Evolutionary conservation across 2,888 invertebrate genomes (phyloP).

Genomic region (Folsomia manolachei): DNA sequence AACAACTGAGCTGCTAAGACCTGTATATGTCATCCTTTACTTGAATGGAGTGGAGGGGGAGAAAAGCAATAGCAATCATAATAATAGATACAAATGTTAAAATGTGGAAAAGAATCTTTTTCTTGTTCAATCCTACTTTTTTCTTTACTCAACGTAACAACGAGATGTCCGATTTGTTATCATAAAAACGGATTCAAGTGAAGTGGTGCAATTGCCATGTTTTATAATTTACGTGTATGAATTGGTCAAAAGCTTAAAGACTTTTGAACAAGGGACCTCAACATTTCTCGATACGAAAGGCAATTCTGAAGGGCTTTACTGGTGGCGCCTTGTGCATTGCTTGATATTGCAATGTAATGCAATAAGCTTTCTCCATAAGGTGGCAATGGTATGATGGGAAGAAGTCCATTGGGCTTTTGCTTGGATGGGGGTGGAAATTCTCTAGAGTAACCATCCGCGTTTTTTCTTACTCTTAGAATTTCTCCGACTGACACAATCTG

Average conservation of each 20-base stretch:
- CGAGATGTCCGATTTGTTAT: too few species aligned
- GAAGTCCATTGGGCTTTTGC: not conserved
- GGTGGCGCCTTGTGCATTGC: slow-evolving; percentile 5
- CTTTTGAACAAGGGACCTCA: not conserved
- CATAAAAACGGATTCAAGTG: too few species aligned
- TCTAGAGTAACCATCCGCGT: too few species aligned
- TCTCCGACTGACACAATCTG: not conserved
- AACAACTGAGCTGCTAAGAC: not conserved
- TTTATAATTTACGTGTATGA: not conserved
- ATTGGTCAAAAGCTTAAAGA: not conserved
- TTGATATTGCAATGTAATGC: slow-evolving; percentile 14
- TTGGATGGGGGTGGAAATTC: too few species aligned
- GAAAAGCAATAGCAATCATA: not conserved
- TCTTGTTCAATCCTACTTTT: not conserved
- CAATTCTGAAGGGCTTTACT: not conserved
- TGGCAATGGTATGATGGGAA: not conserved
- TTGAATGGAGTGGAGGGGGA: slow-evolving; percentile 1
- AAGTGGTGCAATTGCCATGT: not conserved
- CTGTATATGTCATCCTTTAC: not conserved
- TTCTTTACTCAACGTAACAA: too few species aligned
- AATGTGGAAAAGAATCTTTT: not conserved
- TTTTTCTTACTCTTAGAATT: too few species aligned
- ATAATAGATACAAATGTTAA: slow-evolving; percentile 7
- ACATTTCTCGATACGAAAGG: slow-evolving; percentile 2
- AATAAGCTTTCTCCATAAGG: slow-evolving; percentile 6